Percentiles rank a stretch among this genome's conserved stretches.
phyloP scores from a whole-genome alignment of 1,140 invertebrate genomes.

The Helicorthomorpha holstii region DNA sequence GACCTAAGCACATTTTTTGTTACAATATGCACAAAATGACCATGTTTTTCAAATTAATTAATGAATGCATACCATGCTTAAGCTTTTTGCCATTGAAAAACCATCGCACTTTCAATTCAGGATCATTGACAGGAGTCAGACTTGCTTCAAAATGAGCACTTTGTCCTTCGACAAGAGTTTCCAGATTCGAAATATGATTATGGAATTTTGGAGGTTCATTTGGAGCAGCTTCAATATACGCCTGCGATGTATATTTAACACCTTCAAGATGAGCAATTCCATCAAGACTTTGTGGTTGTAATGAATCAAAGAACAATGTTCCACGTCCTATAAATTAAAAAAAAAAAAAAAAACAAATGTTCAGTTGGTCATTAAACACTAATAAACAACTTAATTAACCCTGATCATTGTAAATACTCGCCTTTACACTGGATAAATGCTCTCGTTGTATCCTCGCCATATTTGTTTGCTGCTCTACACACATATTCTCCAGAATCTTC shows the following conservation, averaged over 20 bases:
- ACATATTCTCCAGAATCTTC: slow-evolving; percentile 87
- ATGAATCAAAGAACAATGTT: slow-evolving; percentile 77
- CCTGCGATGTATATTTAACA: slow-evolving; percentile 31
- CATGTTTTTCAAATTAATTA: too few relatives aligned
- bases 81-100: slow-evolving; percentile 84
- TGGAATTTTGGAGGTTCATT: slow-evolving; percentile 71
- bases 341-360: slow-evolving; percentile 3
- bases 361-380: neutral
- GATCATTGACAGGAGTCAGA: slow-evolving; percentile 76
- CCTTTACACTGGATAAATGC: slow-evolving; percentile 65
- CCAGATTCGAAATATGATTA: slow-evolving; percentile 65
- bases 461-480: slow-evolving; percentile 70
- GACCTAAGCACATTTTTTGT: too few relatives aligned
- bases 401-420: too few relatives aligned
- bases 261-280: slow-evolving; percentile 73
- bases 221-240: slow-evolving; percentile 34
- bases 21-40: slow-evolving; percentile 31
- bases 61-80: slow-evolving; percentile 22
- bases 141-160: slow-evolving; percentile 82
- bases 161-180: slow-evolving; percentile 73
- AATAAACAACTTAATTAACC: neutral
- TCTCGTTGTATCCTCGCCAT: slow-evolving; percentile 71
- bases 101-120: slow-evolving; percentile 86
- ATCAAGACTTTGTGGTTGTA: slow-evolving; percentile 84
- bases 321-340: slow-evolving; percentile 31